These are phyloP conservation scores for Athene cunicularia DNA, from an alignment of 2,113 vertebrate genomes.

Conservation along the genomic window DNA sequence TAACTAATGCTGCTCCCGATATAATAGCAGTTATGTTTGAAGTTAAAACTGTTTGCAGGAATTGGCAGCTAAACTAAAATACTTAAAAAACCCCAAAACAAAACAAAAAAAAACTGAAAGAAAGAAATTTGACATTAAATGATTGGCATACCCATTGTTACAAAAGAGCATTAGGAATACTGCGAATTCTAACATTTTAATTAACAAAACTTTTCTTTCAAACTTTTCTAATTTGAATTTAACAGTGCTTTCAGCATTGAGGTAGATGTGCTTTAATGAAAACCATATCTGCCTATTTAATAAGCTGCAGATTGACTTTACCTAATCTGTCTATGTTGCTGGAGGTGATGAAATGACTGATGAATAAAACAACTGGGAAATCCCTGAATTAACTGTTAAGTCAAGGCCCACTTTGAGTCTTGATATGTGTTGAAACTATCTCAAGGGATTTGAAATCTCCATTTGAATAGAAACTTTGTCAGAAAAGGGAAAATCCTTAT, in stretches of 20 bases:
- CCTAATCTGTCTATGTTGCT: neutral
- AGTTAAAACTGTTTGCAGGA: neutral
- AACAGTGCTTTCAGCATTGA: neutral
- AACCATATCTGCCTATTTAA: neutral
- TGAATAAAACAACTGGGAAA: slow-evolving; percentile 1
- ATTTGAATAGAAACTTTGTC: neutral
- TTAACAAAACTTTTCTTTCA: neutral
- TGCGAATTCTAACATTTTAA: neutral
- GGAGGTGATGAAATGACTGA: neutral
- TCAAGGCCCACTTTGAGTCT: neutral
- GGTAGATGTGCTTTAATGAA: neutral
- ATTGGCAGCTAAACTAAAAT: neutral
- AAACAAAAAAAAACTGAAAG: neutral
- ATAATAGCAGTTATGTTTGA: neutral
- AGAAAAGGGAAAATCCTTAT: neutral
- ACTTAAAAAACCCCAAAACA: too few relatives aligned
- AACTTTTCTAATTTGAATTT: neutral
- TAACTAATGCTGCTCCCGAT: neutral
- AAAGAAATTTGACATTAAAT: neutral
- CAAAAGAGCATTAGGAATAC: neutral
- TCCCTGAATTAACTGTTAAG: neutral
- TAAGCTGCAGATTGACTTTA: neutral
- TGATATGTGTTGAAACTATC: neutral
- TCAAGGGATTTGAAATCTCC: neutral
- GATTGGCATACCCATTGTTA: neutral